Base-by-base conservation (phyloP, 2,797 vertebrate genomes). In the Macropodus opercularis region DNA sequence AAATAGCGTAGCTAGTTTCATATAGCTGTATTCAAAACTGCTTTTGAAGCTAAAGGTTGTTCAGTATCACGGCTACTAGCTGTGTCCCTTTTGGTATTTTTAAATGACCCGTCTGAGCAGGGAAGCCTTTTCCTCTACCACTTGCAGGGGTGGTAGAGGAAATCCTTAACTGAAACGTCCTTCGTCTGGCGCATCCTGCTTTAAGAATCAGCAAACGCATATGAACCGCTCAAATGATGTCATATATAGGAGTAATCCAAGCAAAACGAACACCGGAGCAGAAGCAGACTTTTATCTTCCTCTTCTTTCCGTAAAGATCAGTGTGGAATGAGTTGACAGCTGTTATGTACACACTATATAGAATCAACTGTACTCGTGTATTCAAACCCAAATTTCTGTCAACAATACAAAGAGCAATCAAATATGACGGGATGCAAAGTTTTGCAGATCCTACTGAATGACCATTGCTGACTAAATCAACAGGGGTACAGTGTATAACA, bases 121-220 rank as follows among this genome's bases (percentile, higher is more conserved):
- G 43, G 55, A 68, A 49, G 13, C 35, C 23, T 29, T 44, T 74
- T 65, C 55, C 58, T 67, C 9, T 15, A 15, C 29, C 54, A 81
- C 66, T 32, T 58, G 48, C 48, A 40, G 31, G 34, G 40, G 39
- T 31, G 9, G 15, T 23, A 24, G 55, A 78, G 79, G 71, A 81
- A 78, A 75, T 67, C 64, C 65, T 57, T 75, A 72, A 63, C 69
- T 44, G 15, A 67, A 57, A 31, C 27, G n/a, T n/a, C 47, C 52
- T 40, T 49, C 50, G 42, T 38, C 50, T 51, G 50, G 53, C 58
- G 4, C 48, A 47, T 66, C 57, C 63, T 66, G 69, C 39, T 51
- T 42, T 8, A 38, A 29, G 12, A n/a, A 10, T 44, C 51, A 29
- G 31, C 13, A 36, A 27, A 15, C 47, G 19, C 1, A n/a, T n/a